These are phyloP conservation scores for Urocitellus parryii DNA, from an alignment of 2,113 vertebrate genomes.

Conservation along the genomic window DNA sequence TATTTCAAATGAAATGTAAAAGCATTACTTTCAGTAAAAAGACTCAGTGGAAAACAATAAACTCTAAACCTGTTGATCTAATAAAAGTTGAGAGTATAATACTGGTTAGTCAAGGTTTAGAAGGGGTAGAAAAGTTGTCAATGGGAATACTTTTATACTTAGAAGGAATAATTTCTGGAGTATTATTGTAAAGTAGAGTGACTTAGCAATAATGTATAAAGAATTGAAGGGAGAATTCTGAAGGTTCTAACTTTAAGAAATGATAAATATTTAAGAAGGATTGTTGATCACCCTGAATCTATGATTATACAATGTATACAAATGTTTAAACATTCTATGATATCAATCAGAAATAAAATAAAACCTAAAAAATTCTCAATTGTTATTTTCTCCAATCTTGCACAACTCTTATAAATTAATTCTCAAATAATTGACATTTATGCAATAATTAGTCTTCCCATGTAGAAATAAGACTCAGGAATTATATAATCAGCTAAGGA, in stretches of 20 bases:
- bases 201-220: not conserved
- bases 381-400: slow-evolving; percentile 36
- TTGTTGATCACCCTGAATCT: not conserved
- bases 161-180: not conserved
- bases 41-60: not conserved
- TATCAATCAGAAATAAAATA: not conserved
- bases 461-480: slow-evolving; percentile 54
- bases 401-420: slow-evolving; percentile 27
- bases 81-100: not conserved
- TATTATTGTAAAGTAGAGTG: not conserved
- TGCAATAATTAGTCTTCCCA: slow-evolving; percentile 71
- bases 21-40: not conserved
- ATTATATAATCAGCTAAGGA: slow-evolving; percentile 51
- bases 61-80: not conserved
- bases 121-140: not conserved
- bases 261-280: not conserved
- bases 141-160: not conserved
- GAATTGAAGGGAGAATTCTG: not conserved
- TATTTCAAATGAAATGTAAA: slow-evolving; percentile 17
- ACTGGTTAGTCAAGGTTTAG: not conserved
- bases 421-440: slow-evolving; percentile 70
- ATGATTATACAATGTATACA: not conserved
- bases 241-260: not conserved
- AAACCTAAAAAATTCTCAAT: not conserved
- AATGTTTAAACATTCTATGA: not conserved